Evolutionary conservation across 2,797 vertebrate species (phyloP).

Genomic region (Leuciscus waleckii): DNA sequence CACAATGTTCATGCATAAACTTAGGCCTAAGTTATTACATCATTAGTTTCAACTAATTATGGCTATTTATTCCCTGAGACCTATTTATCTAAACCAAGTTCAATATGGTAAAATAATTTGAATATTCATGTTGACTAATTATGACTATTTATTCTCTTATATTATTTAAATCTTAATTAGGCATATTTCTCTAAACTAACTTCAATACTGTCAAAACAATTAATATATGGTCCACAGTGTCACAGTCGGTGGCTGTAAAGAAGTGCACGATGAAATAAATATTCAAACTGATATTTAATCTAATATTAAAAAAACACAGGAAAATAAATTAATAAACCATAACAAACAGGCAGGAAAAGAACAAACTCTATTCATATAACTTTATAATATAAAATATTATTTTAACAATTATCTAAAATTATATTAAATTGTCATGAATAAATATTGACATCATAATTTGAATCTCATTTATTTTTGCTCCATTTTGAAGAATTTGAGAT

Average conservation of each 20-base stretch:
- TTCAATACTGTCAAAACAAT: not conserved
- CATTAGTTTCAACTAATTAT: not conserved
- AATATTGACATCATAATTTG: not conserved
- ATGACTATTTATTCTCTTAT: not conserved
- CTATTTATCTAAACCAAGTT: not conserved
- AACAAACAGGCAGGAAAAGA: no score
- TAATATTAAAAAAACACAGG: no score
- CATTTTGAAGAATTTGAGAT: not conserved
- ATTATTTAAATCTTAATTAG: not conserved
- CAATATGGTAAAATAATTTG: not conserved
- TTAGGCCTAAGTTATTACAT: not conserved
- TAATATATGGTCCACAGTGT: not conserved
- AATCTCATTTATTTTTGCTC: not conserved
- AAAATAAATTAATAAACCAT: no score
- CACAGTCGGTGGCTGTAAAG: no score
- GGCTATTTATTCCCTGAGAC: not conserved
- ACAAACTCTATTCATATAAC: not conserved
- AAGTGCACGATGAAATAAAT: no score
- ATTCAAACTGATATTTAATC: no score
- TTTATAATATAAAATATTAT: not conserved
- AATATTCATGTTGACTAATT: not conserved
- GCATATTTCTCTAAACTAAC: not conserved
- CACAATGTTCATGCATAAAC: not conserved
- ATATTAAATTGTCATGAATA: not conserved
- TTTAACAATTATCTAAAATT: not conserved